A percentile compares a stretch with the other conserved stretches of the same genome.
phyloP scores from a whole-genome alignment of 2,113 vertebrate species.

The Todiramphus chloris region DNA sequence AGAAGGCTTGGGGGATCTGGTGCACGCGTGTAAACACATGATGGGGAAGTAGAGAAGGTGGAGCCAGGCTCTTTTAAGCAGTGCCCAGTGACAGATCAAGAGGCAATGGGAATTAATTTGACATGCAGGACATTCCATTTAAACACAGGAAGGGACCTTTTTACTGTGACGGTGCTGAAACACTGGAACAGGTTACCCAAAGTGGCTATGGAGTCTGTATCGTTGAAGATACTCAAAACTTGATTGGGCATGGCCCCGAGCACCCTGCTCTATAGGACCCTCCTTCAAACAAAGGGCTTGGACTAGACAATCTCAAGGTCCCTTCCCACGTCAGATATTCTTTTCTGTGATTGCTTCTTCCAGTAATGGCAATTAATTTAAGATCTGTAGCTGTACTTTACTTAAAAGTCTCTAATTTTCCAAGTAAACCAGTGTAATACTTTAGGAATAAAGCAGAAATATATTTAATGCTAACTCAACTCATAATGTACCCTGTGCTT shows the following conservation, averaged over 20 bases:
- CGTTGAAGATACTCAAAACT: not conserved
- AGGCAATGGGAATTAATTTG: not conserved
- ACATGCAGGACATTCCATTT: not conserved
- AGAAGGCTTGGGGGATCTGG: not conserved
- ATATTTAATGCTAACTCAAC: not conserved
- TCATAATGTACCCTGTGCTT: not conserved
- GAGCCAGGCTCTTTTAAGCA: not conserved
- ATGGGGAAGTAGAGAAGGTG: not conserved
- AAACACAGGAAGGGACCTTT: not conserved
- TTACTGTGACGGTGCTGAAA: not conserved
- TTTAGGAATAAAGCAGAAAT: constrained; percentile 9
- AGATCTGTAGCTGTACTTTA: not conserved
- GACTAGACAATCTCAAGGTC: not conserved
- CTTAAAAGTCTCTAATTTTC: not conserved
- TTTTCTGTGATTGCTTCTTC: not conserved
- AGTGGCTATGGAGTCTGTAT: not conserved
- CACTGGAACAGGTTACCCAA: not conserved
- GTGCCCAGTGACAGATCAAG: not conserved
- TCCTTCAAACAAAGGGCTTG: not conserved
- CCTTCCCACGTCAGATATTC: not conserved
- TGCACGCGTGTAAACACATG: not conserved
- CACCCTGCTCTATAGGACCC: not conserved
- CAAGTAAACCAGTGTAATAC: not conserved
- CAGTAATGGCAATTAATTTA: not conserved
- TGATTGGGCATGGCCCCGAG: not conserved